Evolutionary conservation across 2,888 invertebrate genomes (phyloP).

Genomic region (Leucoma salicis): DNA sequence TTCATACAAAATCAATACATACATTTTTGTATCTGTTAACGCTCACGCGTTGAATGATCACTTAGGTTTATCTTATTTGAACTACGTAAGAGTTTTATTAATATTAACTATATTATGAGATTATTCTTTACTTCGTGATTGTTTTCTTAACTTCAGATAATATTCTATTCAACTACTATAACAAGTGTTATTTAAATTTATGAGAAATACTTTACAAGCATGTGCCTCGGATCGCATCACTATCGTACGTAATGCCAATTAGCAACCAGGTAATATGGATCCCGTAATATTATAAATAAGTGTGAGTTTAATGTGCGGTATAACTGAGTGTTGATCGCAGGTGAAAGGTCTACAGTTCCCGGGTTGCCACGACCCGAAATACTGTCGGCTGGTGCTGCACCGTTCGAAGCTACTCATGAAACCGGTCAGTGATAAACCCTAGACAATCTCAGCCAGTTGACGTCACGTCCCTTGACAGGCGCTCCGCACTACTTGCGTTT

Average conservation of each 20-base stretch:
- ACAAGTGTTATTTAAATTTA: too few species aligned
- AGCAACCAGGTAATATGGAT: not conserved
- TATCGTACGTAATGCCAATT: not conserved
- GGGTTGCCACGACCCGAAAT: constrained; percentile 96
- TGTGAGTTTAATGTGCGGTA: constrained; percentile 48
- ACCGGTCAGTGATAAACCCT: constrained; percentile 91
- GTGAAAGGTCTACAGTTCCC: constrained; percentile 98
- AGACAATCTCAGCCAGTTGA: constrained; percentile 34
- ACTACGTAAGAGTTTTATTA: too few species aligned
- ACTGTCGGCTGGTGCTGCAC: constrained; percentile 97
- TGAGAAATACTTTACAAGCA: not conserved
- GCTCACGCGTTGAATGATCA: too few species aligned
- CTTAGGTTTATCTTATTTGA: too few species aligned
- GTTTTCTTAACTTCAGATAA: too few species aligned
- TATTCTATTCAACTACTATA: too few species aligned
- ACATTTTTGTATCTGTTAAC: too few species aligned
- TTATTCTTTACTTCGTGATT: too few species aligned
- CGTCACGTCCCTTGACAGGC: constrained; percentile 47
- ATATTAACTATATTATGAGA: too few species aligned
- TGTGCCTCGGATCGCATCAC: not conserved
- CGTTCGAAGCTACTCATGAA: constrained; percentile 97
- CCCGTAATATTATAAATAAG: constrained; percentile 10
- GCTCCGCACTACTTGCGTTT: constrained; percentile 44
- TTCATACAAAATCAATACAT: too few species aligned
- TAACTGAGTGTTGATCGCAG: constrained; percentile 84